These are phyloP conservation scores for Ectemnius lituratus DNA, from an alignment of 2,888 invertebrate species.

Conservation along the genomic window DNA sequence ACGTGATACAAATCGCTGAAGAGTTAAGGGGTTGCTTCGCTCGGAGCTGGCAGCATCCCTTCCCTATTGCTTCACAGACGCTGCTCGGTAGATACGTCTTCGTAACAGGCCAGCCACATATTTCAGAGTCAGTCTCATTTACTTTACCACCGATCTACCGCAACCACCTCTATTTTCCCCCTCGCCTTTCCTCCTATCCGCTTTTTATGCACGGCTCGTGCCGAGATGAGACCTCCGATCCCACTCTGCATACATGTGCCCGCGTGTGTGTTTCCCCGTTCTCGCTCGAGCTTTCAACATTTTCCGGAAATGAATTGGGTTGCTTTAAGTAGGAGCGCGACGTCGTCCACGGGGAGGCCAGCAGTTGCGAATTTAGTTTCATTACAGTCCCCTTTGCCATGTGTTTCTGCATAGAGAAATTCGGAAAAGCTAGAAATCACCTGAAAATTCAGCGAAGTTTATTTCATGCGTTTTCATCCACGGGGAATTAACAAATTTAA, in stretches of 20 bases:
- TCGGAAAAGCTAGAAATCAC: too few species aligned
- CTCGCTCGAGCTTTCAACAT: neutral
- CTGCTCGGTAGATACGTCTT: conserved; percentile 50
- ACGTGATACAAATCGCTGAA: conserved; percentile 63
- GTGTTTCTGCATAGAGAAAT: too few species aligned
- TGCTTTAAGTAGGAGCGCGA: neutral
- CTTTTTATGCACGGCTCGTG: conserved; percentile 36
- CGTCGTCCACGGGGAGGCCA: neutral
- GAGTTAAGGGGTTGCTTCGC: conserved; percentile 50
- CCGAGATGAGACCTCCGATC: too few species aligned
- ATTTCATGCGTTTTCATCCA: too few species aligned
- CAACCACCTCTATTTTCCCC: conserved; percentile 24
- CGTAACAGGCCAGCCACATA: conserved; percentile 61
- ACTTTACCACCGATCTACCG: conserved; percentile 38
- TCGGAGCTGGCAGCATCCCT: conserved; percentile 15
- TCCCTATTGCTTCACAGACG: conserved; percentile 8
- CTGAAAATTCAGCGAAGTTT: too few species aligned
- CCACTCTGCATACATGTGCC: neutral
- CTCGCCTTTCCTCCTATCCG: conserved; percentile 28
- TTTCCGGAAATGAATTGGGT: neutral
- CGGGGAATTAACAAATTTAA: too few species aligned
- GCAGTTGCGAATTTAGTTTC: too few species aligned
- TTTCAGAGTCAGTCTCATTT: conserved; percentile 60
- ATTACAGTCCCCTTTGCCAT: too few species aligned
- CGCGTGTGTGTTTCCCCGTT: neutral